phyloP scores from a whole-genome alignment of 2,113 vertebrate species.

The Rhadina sibilatrix region DNA sequence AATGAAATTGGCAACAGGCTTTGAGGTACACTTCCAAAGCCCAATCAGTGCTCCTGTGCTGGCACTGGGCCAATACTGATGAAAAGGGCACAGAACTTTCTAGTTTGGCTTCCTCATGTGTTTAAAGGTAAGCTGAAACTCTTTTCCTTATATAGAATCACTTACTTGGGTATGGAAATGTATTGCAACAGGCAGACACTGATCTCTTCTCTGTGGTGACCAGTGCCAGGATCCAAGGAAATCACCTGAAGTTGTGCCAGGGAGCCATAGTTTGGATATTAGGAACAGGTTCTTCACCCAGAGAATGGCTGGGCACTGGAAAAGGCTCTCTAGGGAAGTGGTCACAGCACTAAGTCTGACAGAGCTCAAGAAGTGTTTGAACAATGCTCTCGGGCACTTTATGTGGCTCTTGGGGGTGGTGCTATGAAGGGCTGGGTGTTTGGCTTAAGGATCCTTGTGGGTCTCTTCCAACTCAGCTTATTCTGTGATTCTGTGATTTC shows the following conservation, averaged over 20 bases:
- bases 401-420: background rate
- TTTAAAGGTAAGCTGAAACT: too few species aligned
- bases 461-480: background rate
- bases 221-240: background rate
- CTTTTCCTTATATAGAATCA: too few species aligned
- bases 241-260: background rate
- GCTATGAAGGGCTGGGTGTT: background rate
- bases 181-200: background rate
- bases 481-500: background rate
- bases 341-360: too few species aligned
- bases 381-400: rapidly evolving
- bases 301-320: background rate
- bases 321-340: background rate
- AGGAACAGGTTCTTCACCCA: background rate
- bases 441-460: background rate
- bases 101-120: too few species aligned
- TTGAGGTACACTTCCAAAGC: too few species aligned
- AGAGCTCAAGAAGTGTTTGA: background rate
- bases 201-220: background rate
- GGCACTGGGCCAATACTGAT: too few species aligned
- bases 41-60: too few species aligned
- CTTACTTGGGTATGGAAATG: too few species aligned
- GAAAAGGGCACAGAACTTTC: too few species aligned
- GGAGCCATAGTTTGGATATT: background rate
- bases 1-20: too few species aligned